Evolutionary conservation across 2,888 invertebrate genomes (phyloP), one percentile per base, ranked within the genome.

Genomic region (Spatulosminthurus flaviceps): DNA sequence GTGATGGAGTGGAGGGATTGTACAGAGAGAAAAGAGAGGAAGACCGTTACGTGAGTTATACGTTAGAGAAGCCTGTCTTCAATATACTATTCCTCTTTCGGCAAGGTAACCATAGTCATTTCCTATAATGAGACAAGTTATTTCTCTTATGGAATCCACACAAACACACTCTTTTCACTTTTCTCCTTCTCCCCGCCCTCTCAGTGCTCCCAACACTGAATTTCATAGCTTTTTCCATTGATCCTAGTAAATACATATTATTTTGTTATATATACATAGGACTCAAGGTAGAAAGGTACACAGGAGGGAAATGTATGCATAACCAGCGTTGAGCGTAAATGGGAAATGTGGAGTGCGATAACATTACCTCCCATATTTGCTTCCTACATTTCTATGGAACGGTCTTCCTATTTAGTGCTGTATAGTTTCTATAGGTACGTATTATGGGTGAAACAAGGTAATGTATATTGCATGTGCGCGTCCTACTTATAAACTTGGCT

Each of bases 111-210:
- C 51, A 51, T 51, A 51, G 51, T 9, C 51, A 51, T 51, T 51
- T 51, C n/a, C 51, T 51, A 51, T 51, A 51, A 51, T 51, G 51
- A 51, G 51, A 51, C 51, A 51, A 51, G 51, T 51, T 51, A 51
- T 51, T 51, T 51, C 51, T 51, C 51, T 51, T 19, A 51, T n/a
- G n/a, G 51, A 51, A 51, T 51, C 51, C 51, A 51, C 9, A 51
- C 9, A 51, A 11, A 5, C 51, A 51, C 9, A 51, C 9, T n/a
- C 9, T 51, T 51, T 16, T 51, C 51, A 51, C 51, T 51, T 51
- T n/a, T 51, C 51, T 51, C 51, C 9, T 51, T 19, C 51, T 41
- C 13, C 41, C 7, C 13, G 41, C 13, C 41, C 41, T 41, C n/a
- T n/a, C n/a, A n/a, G n/a, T n/a, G n/a, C n/a, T n/a, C n/a, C 16